These are phyloP conservation scores for Semnornis frantzii DNA, from an alignment of 2,113 vertebrate genomes.

Conservation along the genomic window DNA sequence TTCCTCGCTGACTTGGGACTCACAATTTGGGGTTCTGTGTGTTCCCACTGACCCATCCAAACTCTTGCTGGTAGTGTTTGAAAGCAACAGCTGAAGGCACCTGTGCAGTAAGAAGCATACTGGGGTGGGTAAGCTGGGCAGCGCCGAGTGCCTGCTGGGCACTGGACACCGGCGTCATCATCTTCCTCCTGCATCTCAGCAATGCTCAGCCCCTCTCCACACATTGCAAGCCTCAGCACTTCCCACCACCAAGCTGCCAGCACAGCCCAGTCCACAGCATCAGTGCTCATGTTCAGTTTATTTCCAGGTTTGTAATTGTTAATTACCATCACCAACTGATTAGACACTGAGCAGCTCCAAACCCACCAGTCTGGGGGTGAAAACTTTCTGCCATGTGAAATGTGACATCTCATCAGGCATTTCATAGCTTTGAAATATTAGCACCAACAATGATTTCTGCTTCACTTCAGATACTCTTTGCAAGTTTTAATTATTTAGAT, in stretches of 20 bases:
- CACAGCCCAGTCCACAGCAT: neutral
- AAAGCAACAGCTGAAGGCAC: neutral
- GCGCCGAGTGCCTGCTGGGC: neutral
- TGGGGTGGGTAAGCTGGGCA: neutral
- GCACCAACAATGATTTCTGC: slow-evolving; percentile 1
- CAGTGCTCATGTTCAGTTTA: neutral
- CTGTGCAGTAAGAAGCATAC: neutral
- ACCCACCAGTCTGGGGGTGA: neutral
- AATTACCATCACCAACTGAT: neutral
- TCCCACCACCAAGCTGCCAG: neutral
- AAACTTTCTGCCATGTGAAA: neutral
- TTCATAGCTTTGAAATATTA: slow-evolving; percentile 20
- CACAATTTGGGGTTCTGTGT: neutral
- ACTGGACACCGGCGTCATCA: neutral
- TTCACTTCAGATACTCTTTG: neutral
- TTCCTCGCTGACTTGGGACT: neutral
- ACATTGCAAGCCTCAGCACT: fast-evolving
- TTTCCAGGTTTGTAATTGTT: neutral
- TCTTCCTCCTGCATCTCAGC: neutral
- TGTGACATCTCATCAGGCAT: neutral
- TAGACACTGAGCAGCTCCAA: neutral
- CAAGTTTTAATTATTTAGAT: neutral
- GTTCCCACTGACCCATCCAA: neutral
- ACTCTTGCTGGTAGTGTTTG: neutral
- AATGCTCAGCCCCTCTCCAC: neutral